Evolutionary conservation across 2,888 invertebrate species (phyloP), one percentile per base, ranked within the genome.

Genomic region (Drosophila engyochracea): DNA sequence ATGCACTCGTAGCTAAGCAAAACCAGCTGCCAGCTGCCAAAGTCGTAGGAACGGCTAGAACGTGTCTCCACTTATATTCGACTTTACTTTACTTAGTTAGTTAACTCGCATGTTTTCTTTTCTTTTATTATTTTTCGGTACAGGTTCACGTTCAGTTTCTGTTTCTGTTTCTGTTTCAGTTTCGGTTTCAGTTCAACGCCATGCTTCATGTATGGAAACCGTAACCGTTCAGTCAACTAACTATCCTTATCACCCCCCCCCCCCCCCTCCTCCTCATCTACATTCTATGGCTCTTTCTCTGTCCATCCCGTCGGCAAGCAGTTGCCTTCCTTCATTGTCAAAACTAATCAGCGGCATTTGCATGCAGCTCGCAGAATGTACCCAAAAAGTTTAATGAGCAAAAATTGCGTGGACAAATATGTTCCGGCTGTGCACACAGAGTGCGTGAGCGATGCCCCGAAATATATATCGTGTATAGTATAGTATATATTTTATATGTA

Each of bases 381-480:
- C 55, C 86, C 82, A 83, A 85, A 88, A 88, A 85, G 74, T 85
- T 82, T 74, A 85, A 85, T 88, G 85, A 73, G 80, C 72, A 61
- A 78, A 88, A 85, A 70, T 66, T 79, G 89, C 86, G 79, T 83
- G 70, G 72, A 81, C 79, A 79, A 85, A 79, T 88, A 84, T 85
- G 85, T 84, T 85, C 74, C 89, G 84, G 76, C 86, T 76, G 47
- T 62, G 61, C 52, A 51, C 64, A 61, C 33, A 65, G 58, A 70
- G 49, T 69, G 53, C 47, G 82, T 87, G 76, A 86, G 82, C 82
- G 73, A 54, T 74, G 69, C 49, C 35, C 49, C 63, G 30, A 52
- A 16, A 74, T 41, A 22, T 31, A 35, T 19, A 10, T 54, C 22
- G 22, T 57, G 35, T 19, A 39, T 59, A 62, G 22, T 54, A 37